Evolutionary conservation across 2,888 invertebrate species (phyloP), one percentile per base, ranked within the genome.

Genomic region (Pterostichus madidus): DNA sequence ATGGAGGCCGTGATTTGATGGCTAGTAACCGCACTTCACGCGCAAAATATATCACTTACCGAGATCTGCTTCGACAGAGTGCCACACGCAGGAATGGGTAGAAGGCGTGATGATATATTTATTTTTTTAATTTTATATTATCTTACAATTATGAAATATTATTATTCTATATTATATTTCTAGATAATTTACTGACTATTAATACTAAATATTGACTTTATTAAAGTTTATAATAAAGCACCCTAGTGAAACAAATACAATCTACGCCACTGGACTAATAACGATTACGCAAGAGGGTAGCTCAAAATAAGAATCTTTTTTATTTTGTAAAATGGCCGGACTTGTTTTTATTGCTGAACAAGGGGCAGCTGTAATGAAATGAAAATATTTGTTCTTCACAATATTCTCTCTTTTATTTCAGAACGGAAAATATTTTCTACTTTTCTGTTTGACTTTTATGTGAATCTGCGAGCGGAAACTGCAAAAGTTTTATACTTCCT

Each of bases 231-330:
- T 5, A 49, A 49, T 5, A n/a, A n/a, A 8, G 10, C 0, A 8
- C n/a, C 49, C 39, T 5, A 39, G 6, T 49, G 11, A 49, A 49
- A 64, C n/a, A 5, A 11, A 8, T n/a, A 13, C 5, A 5, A n/a
- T 61, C 61, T 32, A 32, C 31, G n/a, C 32, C 61, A 61, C 61
- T 32, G 32, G 5, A n/a, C 31, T 32, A 61, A 64, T 64, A 64
- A 35, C 35, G 35, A 64, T 64, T 64, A 64, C 24, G 31, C 49
- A 5, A 13, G 13, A 5, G 31, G 59, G 4, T 24, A 31, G n/a
- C 59, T 59, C 31, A 59, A 59, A 49, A 59, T 59, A 59, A 8
- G 59, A 59, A 59, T 59, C 31, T 59, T 59, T 59, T 24, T 49
- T 35, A 64, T 64, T 64, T 49, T 64, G 11, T 64, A 64, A 64